Evolutionary conservation across 2,797 vertebrate genomes (phyloP).

Genomic region (Lepus townsendii): DNA sequence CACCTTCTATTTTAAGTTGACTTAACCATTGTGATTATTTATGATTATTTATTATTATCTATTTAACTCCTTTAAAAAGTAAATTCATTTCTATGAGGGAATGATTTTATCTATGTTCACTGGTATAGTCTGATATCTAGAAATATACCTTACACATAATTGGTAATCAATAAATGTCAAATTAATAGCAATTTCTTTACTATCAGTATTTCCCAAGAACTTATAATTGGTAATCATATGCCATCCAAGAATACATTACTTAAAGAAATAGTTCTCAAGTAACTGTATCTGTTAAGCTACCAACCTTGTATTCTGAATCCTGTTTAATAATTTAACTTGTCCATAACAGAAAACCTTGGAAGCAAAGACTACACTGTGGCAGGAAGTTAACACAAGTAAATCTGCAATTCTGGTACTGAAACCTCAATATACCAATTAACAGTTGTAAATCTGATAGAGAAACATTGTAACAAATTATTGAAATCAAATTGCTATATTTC

Average conservation of each 20-base stretch:
- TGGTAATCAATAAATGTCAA: background rate
- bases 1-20: slow-evolving; percentile 15
- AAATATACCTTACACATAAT: background rate
- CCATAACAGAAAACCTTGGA: background rate
- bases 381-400: background rate
- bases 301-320: background rate
- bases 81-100: background rate
- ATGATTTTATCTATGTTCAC: background rate
- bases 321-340: background rate
- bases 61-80: background rate
- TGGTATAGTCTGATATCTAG: background rate
- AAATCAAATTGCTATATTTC: background rate
- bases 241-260: background rate
- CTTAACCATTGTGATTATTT: background rate
- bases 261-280: background rate
- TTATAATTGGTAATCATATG: background rate
- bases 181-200: background rate
- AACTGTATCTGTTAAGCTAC: background rate
- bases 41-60: background rate
- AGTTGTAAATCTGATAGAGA: background rate
- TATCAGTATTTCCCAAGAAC: background rate
- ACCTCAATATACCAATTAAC: accelerated
- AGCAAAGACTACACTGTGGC: background rate
- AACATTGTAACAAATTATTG: background rate
- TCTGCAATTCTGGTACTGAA: background rate